Evolutionary conservation across 2,113 vertebrate genomes (phyloP), one percentile per base, ranked within the genome.

Genomic region (Meriones unguiculatus): DNA sequence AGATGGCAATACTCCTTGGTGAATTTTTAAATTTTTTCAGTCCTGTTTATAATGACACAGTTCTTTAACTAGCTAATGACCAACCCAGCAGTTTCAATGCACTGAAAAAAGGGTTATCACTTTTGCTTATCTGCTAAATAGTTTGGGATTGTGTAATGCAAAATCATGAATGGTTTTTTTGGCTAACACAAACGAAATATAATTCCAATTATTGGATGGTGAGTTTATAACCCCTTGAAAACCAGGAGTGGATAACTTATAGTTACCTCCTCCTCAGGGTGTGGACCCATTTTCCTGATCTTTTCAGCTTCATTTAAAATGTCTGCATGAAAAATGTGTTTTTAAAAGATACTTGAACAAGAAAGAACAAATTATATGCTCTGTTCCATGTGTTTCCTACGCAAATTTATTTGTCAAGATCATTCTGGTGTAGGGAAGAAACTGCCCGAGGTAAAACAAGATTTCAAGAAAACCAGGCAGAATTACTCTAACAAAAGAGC

Each of bases 41-140:
- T 50, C 92, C 80, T 97, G 96, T 96, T 97, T 97, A 92, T 97
- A 97, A 92, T 95, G 46, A 82, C 73, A 97, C 9, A 87, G 90
- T 96, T 89, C 88, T 96, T 97, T 97, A 65, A 72, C 32, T 90
- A 41, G 28, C 15, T 2, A 41, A 30, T 85, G 38, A 11, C 22
- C 81, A 65, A 65, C n/a, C 14, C 13, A 3, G 64, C 57, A 85
- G 41, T 85, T 85, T 65, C 59, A 46, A 10, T 94, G 91, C 77
- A 96, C 70, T 94, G 96, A 65, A 92, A 73, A 62, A 46, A 30
- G 87, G 78, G 89, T 94, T 94, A 88, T 87, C 20, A 41, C 95
- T 93, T 86, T 70, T 30, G 67, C 64, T 75, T 46, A 80, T 28
- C 77, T 72, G 50, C 11, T 67, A 73, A 64, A 57, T 57, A 54